Evolutionary conservation across 2,888 invertebrate species (phyloP).

Genomic region (Latrodectus elegans): DNA sequence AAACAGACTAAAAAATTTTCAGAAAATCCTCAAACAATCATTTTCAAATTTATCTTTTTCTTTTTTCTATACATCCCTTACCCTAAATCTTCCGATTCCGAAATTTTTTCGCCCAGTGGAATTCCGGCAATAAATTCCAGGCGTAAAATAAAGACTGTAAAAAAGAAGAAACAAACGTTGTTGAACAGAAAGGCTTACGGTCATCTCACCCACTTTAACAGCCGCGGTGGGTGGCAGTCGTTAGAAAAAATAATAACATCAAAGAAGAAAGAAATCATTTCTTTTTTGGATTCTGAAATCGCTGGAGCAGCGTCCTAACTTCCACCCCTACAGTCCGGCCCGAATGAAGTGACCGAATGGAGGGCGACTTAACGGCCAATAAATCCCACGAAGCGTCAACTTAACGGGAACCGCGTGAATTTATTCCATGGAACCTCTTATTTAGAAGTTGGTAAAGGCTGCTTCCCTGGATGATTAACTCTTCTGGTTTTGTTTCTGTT

Average conservation of each 20-base stretch:
- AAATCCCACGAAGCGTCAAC: conserved; percentile 52
- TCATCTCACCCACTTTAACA: too few species aligned
- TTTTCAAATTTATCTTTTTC: too few species aligned
- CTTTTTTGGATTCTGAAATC: too few species aligned
- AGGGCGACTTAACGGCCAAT: conserved; percentile 55
- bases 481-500: neutral
- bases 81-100: too few species aligned
- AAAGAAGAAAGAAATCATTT: neutral
- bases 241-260: conserved; percentile 20
- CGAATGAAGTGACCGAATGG: conserved; percentile 40
- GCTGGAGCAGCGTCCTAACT: neutral
- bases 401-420: conserved; percentile 56
- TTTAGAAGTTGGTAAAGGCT: conserved; percentile 27
- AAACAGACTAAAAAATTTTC: too few species aligned
- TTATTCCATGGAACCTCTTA: conserved; percentile 61
- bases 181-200: too few species aligned
- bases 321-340: neutral
- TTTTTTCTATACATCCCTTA: too few species aligned
- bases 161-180: too few species aligned
- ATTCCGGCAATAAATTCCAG: too few species aligned
- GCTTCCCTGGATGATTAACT: neutral
- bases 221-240: conserved; percentile 6
- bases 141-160: too few species aligned
- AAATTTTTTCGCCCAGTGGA: too few species aligned
- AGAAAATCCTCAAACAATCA: too few species aligned